Base-by-base conservation (phyloP, 2,888 invertebrate species). In the Meteorus colon region DNA sequence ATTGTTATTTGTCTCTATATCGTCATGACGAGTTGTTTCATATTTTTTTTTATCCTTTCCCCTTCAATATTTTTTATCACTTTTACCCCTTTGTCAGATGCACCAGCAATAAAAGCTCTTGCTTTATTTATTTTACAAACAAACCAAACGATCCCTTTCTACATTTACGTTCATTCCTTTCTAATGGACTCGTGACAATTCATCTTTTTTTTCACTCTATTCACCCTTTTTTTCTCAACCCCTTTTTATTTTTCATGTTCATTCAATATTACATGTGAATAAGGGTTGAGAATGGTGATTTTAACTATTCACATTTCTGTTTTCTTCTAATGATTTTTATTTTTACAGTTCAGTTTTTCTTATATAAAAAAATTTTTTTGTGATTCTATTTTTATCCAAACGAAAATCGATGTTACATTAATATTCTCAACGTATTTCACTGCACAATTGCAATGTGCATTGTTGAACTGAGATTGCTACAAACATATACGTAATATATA, bases 101-200 rank as follows among this genome's bases (percentile, higher is more conserved):
- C 5, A 79, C 80, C 84, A 84, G 86, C 85, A 85, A 86, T 86
- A 86, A 85, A 86, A 41, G 80, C 82, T 81, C 74, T 76, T 81
- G 82, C 78, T 78, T 77, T 77, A 80, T 82, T 78, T 82, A 83
- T 82, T 29, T 75, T 77, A 79, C 82, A 83, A 83, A 69, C 51
- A 67, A 31, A 63, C 34, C 62, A 70, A 70, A 41, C 73, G 81
- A 83, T 83, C 82, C 79, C 67, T 81, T 81, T 84, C 83, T 82
- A 83, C 82, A 83, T 82, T 84, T 79, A 80, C 41, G 12, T 41
- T 10, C 4, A 6, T 41, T 71, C 81, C 81, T 79, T 80, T 82
- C 83, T 85, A 86, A 85, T 84, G 82, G 82, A 82, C 81, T 45
- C 24, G 67, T 83, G 80, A 79, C 81, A 76, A 27, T 24, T 24